phyloP scores from a whole-genome alignment of 2,113 vertebrate species.

The Cisticola juncidis region DNA sequence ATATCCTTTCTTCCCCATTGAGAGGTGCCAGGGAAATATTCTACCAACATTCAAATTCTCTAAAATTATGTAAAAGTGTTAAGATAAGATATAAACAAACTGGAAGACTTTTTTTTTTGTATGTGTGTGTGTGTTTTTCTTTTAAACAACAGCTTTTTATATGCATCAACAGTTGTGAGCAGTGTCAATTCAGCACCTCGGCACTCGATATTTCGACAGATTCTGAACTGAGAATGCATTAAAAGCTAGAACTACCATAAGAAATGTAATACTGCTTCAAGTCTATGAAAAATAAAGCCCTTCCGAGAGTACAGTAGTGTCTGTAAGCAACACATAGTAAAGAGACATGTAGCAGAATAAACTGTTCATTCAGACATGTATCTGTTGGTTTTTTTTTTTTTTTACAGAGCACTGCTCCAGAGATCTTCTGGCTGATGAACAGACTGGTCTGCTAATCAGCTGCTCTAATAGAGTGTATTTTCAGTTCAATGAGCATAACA shows the following conservation, averaged over 20 bases:
- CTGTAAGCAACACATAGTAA: neutral
- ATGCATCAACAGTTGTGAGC: neutral
- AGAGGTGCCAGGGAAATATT: neutral
- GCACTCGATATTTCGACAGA: neutral
- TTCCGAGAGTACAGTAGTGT: neutral
- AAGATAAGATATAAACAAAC: neutral
- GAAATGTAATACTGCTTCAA: neutral
- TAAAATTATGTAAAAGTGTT: neutral
- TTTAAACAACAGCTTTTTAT: neutral
- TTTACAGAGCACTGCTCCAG: neutral
- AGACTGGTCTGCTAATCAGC: neutral
- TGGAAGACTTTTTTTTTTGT: neutral
- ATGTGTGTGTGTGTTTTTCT: neutral
- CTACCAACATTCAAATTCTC: neutral
- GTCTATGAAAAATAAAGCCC: neutral
- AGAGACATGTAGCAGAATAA: neutral
- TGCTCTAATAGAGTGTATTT: neutral
- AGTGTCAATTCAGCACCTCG: neutral
- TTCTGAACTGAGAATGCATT: neutral
- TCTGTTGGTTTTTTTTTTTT: neutral
- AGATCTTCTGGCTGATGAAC: neutral
- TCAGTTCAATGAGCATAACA: neutral
- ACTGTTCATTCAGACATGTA: neutral
- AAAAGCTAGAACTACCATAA: neutral
- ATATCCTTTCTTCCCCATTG: neutral